A percentile compares a stretch with the other conserved stretches of the same genome.
Conservation (phyloP, 2,797 vertebrate species). For the Myripristis murdjan region DNA sequence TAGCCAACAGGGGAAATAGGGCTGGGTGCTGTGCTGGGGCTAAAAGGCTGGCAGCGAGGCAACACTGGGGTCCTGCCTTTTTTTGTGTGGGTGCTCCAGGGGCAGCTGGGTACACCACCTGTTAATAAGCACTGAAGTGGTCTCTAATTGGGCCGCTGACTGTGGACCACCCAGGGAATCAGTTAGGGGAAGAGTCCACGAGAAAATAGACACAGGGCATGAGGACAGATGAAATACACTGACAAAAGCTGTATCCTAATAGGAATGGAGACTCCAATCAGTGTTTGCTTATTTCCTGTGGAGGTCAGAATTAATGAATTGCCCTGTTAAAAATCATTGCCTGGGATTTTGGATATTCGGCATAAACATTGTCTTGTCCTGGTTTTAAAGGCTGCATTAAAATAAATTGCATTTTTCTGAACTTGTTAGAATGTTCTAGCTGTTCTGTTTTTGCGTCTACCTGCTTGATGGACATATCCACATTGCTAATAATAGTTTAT, state of each 20-base stretch:
- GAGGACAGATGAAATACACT: slow-evolving; percentile 35
- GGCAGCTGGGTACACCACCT: slow-evolving; percentile 88
- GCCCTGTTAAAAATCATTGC: too few relatives aligned
- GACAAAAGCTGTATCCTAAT: neutral
- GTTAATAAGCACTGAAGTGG: slow-evolving; percentile 84
- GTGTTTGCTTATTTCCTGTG: neutral
- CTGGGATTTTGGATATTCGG: too few relatives aligned
- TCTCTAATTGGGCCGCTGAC: slow-evolving; percentile 82
- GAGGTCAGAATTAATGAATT: neutral
- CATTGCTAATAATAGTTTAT: too few relatives aligned
- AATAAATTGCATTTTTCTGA: too few relatives aligned
- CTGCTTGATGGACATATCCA: too few relatives aligned
- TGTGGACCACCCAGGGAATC: slow-evolving; percentile 63
- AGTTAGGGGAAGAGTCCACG: slow-evolving; percentile 52
- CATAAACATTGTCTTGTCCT: too few relatives aligned
- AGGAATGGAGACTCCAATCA: neutral
- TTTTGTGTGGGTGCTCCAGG: slow-evolving; percentile 60
- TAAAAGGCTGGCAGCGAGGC: slow-evolving; percentile 37
- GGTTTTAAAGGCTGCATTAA: too few relatives aligned
- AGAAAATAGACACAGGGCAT: slow-evolving; percentile 56
- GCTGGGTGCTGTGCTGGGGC: slow-evolving; percentile 27
- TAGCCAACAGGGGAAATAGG: slow-evolving; percentile 69
- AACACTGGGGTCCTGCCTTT: slow-evolving; percentile 67
- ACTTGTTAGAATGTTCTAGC: too few relatives aligned
- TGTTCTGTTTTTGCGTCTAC: too few relatives aligned